Evolutionary conservation across 2,113 vertebrate species (phyloP), one percentile per base, ranked within the genome.

Genomic region (Cygnus buccinator): DNA sequence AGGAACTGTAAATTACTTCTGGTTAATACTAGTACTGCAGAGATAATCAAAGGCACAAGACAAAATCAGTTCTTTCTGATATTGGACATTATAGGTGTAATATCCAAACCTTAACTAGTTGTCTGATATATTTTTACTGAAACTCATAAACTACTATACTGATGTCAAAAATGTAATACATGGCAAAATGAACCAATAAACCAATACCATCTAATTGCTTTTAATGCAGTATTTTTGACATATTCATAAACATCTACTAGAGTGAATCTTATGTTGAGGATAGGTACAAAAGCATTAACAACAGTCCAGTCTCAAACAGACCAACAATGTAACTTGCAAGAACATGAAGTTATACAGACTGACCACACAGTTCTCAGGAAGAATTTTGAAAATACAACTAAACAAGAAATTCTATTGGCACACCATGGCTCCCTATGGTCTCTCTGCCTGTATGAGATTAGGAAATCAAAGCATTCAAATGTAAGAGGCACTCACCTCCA

Each of bases 281-380:
- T 11, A 43, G 2, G 5, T 55, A 58, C n/a, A 58, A 13, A 65
- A 84, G 55, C 37, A 77, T 1, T 5, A 48, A 11, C 5, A 77
- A 71, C 2, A 4, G 18, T 28, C 10, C 19, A 26, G 8, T 66
- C 55, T 71, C 33, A 26, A 37, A 85, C 10, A 41, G 3, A 68
- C 3, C 0, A 25, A 35, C 4, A 37, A 18, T 20, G 6, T 6
- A 10, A 48, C 3, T 20, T 55, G 18, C 0, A 2, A 61, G 13
- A 73, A 19, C 7, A 37, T 0, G 0, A 93, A 6, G 8, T 77
- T 37, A 20, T 2, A 8, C 0, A 3, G 18, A 37, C 7, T 6
- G 6, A 5, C 72, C 8, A 62, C 2, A 13, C 10, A 54, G 5
- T 43, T 65, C 35, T 18, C 18, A 28, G 39, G 31, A 55, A 55